These are phyloP conservation scores for Tethea ocularis DNA, from an alignment of 2,888 invertebrate species.

Conservation along the genomic window DNA sequence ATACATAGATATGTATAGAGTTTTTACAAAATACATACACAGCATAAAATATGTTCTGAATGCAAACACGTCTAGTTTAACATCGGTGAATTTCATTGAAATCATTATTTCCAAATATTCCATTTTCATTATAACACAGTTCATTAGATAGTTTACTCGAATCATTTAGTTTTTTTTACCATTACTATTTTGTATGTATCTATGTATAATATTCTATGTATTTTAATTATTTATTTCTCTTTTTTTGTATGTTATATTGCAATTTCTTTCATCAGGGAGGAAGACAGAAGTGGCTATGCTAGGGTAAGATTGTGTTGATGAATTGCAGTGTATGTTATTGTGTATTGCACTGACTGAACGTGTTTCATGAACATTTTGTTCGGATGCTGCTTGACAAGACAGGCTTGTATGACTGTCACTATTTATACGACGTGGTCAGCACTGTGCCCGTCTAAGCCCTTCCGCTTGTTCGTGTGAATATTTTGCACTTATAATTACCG, in stretches of 20 bases:
- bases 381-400: constrained; percentile 34
- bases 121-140: constrained; percentile 40
- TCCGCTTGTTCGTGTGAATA: constrained; percentile 60
- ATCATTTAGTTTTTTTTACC: constrained; percentile 24
- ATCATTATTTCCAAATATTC: constrained; percentile 24
- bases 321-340: constrained; percentile 72
- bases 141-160: constrained; percentile 15
- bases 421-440: constrained; percentile 30
- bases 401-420: constrained; percentile 6
- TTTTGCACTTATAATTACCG: constrained; percentile 46
- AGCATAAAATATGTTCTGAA: constrained; percentile 69
- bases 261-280: constrained; percentile 84
- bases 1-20: constrained; percentile 3
- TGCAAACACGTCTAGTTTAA: constrained; percentile 56
- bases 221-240: constrained; percentile 40
- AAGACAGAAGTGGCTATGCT: constrained; percentile 83
- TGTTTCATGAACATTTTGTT: constrained; percentile 33
- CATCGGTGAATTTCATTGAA: constrained; percentile 30
- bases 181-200: constrained; percentile 39
- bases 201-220: constrained; percentile 41
- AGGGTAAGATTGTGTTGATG: constrained; percentile 82
- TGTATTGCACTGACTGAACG: constrained; percentile 61
- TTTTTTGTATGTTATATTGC: constrained; percentile 54
- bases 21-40: neutral
- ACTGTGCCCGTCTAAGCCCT: constrained; percentile 53